phyloP scores from a whole-genome alignment of 2,888 invertebrate genomes.

The Papilio gigon region DNA sequence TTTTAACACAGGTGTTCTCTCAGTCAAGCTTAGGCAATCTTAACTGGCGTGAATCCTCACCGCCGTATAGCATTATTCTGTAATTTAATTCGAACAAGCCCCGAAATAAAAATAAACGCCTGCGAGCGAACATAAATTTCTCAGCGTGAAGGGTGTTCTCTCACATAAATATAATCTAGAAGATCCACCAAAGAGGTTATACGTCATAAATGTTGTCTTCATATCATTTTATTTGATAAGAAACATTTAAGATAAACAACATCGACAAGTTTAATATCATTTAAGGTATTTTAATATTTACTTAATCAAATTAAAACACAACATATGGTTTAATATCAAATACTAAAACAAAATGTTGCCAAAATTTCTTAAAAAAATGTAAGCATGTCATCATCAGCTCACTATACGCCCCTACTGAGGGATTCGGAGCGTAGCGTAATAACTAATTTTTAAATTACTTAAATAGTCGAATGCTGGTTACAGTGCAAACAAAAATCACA shows the following conservation, averaged over 20 bases:
- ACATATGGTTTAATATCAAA: no score
- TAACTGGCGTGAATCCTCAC: slow-evolving; percentile 26
- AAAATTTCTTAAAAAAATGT: no score
- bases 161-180: slow-evolving; percentile 31
- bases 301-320: no score
- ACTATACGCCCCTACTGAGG: no score
- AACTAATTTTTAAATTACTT: not conserved
- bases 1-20: not conserved
- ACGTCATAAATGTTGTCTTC: not conserved
- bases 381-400: no score
- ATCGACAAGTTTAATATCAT: no score
- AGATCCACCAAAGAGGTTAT: slow-evolving; percentile 8
- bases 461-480: not conserved
- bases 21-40: slow-evolving; percentile 21
- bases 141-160: slow-evolving; percentile 13
- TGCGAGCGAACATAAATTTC: slow-evolving; percentile 21
- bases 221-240: not conserved
- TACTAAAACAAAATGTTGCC: no score
- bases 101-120: slow-evolving; percentile 33
- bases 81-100: slow-evolving; percentile 37
- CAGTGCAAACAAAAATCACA: not conserved
- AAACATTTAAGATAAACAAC: no score
- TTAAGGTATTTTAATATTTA: no score
- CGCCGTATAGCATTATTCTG: not conserved
- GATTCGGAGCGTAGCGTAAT: no score